A percentile compares a stretch with the other conserved stretches of the same genome.
Evolutionary conservation across 1,140 invertebrate genomes (phyloP).

Genomic region (Pogonomyrmex barbatus): DNA sequence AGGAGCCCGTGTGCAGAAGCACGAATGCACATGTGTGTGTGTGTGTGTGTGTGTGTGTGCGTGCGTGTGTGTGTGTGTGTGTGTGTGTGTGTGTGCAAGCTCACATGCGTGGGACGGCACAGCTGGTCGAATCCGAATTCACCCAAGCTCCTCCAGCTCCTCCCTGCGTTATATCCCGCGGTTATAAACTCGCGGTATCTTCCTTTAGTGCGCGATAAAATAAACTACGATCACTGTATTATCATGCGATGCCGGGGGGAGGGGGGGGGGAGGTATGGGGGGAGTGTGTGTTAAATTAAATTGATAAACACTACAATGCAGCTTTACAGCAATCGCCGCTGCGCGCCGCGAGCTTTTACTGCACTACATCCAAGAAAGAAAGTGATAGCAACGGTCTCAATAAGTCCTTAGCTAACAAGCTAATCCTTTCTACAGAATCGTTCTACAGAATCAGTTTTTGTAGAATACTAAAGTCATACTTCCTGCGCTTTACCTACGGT

Average conservation of each 20-base stretch:
- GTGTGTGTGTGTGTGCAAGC: neutral
- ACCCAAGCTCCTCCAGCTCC: constrained; percentile 12
- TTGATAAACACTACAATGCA: constrained; percentile 52
- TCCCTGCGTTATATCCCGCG: constrained; percentile 32
- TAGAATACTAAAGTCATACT: neutral
- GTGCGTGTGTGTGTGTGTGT: no score
- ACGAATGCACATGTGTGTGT: constrained; percentile 12
- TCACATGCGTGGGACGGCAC: constrained; percentile 23
- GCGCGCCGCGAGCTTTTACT: constrained; percentile 17
- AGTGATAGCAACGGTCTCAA: neutral
- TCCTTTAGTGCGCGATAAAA: constrained; percentile 56
- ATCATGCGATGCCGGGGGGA: constrained; percentile 35
- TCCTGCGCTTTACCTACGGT: neutral
- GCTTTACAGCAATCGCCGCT: constrained; percentile 51
- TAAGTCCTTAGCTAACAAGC: neutral
- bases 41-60: no score
- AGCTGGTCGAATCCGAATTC: constrained; percentile 48
- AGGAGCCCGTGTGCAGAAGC: neutral
- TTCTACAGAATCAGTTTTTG: neutral
- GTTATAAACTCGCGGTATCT: constrained; percentile 53
- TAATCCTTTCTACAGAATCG: neutral
- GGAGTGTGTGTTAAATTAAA: constrained; percentile 50
- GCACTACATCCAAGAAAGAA: neutral
- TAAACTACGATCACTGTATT: constrained; percentile 55
- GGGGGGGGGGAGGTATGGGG: no score